phyloP scores from a whole-genome alignment of 2,113 vertebrate species.

The Ammodytes dubius region DNA sequence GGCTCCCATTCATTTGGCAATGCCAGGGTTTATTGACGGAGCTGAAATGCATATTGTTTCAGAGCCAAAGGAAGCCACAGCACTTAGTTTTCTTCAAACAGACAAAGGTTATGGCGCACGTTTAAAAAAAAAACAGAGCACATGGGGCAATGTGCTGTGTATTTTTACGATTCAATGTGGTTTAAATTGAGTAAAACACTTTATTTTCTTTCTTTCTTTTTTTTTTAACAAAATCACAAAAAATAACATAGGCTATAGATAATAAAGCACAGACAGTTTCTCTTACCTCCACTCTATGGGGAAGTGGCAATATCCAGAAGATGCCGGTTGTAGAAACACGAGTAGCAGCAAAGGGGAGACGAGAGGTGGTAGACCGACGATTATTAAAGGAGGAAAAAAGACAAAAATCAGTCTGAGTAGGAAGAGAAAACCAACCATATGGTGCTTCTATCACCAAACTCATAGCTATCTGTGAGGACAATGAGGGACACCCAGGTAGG shows the following conservation, averaged over 20 bases:
- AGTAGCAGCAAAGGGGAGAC: slow-evolving; percentile 36
- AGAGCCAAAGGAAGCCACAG: slow-evolving; percentile 17
- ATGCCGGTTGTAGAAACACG: slow-evolving; percentile 46
- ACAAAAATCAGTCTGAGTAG: slow-evolving; percentile 11
- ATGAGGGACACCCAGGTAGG: slow-evolving; percentile 28
- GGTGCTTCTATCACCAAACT: slow-evolving; percentile 37
- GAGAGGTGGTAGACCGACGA: slow-evolving; percentile 11
- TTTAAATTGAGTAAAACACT: neutral
- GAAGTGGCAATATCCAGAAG: slow-evolving; percentile 70
- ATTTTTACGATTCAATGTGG: slow-evolving; percentile 6
- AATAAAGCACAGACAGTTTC: neutral
- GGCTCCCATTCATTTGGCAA: slow-evolving; percentile 13
- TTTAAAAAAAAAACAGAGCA: neutral
- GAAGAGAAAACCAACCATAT: slow-evolving; percentile 57
- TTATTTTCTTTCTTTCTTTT: no score
- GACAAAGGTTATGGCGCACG: neutral
- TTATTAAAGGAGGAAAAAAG: slow-evolving; percentile 16
- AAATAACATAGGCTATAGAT: neutral
- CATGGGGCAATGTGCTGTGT: neutral
- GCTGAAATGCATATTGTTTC: slow-evolving; percentile 7
- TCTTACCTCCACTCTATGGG: slow-evolving; percentile 83
- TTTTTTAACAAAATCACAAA: neutral
- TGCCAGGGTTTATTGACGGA: slow-evolving; percentile 9
- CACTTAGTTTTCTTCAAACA: slow-evolving; percentile 9
- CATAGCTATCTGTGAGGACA: slow-evolving; percentile 33